phyloP scores from a whole-genome alignment of 2,888 invertebrate species.

The Tipula confusa region DNA sequence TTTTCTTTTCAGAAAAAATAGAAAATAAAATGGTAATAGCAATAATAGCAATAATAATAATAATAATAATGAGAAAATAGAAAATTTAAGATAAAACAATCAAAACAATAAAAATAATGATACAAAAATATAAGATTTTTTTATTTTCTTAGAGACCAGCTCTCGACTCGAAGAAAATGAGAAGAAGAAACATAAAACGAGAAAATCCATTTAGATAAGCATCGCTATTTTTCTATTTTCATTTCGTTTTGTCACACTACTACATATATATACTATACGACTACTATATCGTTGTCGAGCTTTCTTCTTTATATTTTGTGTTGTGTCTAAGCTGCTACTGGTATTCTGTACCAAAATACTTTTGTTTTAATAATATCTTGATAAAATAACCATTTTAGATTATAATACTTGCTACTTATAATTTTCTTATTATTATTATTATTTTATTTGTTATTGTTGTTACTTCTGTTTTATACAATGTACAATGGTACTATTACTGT shows the following conservation, averaged over 20 bases:
- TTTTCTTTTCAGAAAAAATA: not conserved
- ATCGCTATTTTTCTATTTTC: constrained; percentile 16
- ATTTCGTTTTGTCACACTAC: not conserved
- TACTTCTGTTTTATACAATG: not conserved
- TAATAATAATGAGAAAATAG: constrained; percentile 16
- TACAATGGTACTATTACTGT: not conserved
- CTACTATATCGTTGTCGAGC: no score
- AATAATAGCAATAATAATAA: constrained; percentile 7
- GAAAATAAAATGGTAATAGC: not conserved
- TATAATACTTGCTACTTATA: not conserved
- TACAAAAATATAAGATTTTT: not conserved
- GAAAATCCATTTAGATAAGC: constrained; percentile 25
- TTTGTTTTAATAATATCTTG: constrained; percentile 25
- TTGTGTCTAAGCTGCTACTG: not conserved
- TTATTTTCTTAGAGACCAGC: not conserved
- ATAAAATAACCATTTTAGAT: constrained; percentile 25
- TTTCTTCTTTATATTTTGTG: not conserved
- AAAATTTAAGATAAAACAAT: constrained; percentile 25
- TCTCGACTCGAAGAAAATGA: not conserved
- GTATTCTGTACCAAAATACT: not conserved
- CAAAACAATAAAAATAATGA: constrained; percentile 20
- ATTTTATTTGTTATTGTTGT: not conserved
- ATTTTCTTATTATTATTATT: not conserved
- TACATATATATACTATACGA: not conserved
- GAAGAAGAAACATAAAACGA: not conserved